Conservation (phyloP, 2,888 invertebrate genomes). For the Dromius quadrimaculatus region DNA sequence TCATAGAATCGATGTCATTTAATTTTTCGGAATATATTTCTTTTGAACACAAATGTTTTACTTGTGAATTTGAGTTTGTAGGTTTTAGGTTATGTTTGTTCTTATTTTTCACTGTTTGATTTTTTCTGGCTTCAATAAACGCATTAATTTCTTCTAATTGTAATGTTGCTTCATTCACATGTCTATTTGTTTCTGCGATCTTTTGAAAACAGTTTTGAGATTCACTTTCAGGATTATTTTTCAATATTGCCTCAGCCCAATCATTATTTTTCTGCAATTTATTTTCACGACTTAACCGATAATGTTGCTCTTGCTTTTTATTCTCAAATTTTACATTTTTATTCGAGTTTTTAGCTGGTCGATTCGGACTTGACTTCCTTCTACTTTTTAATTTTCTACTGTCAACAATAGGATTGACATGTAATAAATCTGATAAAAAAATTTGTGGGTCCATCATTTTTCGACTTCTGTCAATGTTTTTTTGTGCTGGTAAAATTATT, state of each 20-base stretch:
- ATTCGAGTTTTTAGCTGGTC: not conserved
- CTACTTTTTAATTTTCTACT: constrained; percentile 24
- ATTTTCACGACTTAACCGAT: constrained; percentile 37
- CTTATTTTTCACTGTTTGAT: not conserved
- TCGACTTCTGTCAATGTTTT: not conserved
- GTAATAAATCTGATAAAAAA: constrained; percentile 36
- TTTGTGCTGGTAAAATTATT: constrained; percentile 13
- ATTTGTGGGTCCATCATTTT: constrained; percentile 13
- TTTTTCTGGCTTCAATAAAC: constrained; percentile 24
- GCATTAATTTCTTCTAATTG: constrained; percentile 24
- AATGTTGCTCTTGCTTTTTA: constrained; percentile 41
- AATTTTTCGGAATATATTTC: constrained; percentile 20
- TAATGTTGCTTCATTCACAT: not conserved
- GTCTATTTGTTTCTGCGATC: constrained; percentile 2
- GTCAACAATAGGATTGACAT: constrained; percentile 34
- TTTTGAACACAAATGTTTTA: constrained; percentile 34
- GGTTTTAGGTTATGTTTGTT: not conserved
- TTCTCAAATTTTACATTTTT: constrained; percentile 28
- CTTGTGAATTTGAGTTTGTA: not conserved
- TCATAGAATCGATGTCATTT: constrained; percentile 34
- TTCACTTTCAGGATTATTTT: not conserved
- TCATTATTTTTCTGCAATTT: constrained; percentile 38
- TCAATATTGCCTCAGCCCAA: constrained; percentile 7
- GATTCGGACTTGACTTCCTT: not conserved
- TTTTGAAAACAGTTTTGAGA: constrained; percentile 7